Conservation (phyloP, 2,113 vertebrate genomes). For the Cynoglossus semilaevis region DNA sequence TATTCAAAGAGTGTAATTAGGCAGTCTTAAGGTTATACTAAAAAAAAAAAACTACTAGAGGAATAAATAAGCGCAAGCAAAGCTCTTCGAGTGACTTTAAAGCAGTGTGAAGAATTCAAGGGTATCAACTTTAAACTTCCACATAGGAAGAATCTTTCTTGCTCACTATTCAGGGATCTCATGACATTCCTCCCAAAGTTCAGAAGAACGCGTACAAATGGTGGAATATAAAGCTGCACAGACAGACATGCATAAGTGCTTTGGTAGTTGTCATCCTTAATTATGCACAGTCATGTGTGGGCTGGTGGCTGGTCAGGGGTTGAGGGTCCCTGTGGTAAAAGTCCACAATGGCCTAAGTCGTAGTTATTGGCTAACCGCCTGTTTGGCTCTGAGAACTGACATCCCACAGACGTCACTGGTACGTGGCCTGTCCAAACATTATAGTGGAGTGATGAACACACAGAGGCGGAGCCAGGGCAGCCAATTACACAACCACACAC, state of each 20-base stretch:
- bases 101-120: constrained; percentile 28
- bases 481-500: constrained; percentile 62
- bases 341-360: constrained; percentile 51
- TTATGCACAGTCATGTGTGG: constrained; percentile 56
- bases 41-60: too few relatives aligned
- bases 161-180: constrained; percentile 35
- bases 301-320: constrained; percentile 31
- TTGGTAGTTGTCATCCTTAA: constrained; percentile 35
- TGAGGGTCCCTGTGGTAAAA: constrained; percentile 52
- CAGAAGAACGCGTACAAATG: constrained; percentile 15
- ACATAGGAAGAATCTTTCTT: constrained; percentile 23
- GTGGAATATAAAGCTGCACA: not conserved
- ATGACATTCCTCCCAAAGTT: not conserved
- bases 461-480: constrained; percentile 41
- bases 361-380: constrained; percentile 62
- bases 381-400: constrained; percentile 47
- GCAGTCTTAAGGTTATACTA: constrained; percentile 12
- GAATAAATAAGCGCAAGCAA: constrained; percentile 9
- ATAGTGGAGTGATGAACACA: constrained; percentile 53
- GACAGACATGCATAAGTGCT: constrained; percentile 6
- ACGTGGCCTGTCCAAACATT: constrained; percentile 55
- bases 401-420: constrained; percentile 56
- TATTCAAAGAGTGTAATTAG: too few relatives aligned
- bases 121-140: constrained; percentile 41
- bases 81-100: constrained; percentile 17